Evolutionary conservation across 2,888 invertebrate genomes (phyloP).

Genomic region (Agelastica alni): DNA sequence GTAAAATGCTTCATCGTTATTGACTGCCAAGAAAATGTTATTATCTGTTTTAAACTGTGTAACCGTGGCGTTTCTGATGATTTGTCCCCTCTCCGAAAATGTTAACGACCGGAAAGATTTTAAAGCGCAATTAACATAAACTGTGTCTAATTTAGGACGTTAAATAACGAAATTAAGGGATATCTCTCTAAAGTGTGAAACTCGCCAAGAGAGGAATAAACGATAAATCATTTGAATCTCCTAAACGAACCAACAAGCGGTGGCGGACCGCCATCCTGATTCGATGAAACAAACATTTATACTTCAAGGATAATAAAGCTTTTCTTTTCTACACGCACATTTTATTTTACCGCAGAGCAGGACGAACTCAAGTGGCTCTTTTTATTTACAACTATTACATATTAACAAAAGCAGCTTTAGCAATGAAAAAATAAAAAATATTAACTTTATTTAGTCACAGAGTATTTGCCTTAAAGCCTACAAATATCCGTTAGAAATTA

Average conservation of each 20-base stretch:
- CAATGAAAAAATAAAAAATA: too few relatives aligned
- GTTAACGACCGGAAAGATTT: constrained; percentile 17
- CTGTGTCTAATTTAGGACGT: constrained; percentile 23
- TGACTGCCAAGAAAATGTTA: too few relatives aligned
- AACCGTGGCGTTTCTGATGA: not conserved
- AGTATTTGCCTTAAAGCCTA: too few relatives aligned
- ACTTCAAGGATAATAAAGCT: constrained; percentile 21
- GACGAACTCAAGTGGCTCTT: not conserved
- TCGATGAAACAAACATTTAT: constrained; percentile 18
- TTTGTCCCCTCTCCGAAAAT: not conserved
- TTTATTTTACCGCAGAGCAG: constrained; percentile 12
- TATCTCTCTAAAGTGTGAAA: constrained; percentile 20
- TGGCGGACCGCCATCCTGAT: constrained; percentile 4
- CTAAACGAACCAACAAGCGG: constrained; percentile 18
- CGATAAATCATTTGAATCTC: constrained; percentile 24
- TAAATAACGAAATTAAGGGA: constrained; percentile 26
- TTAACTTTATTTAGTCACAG: too few relatives aligned
- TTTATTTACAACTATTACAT: too few relatives aligned
- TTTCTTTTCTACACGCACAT: constrained; percentile 24
- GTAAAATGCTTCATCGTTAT: too few relatives aligned
- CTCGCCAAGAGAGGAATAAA: constrained; percentile 7
- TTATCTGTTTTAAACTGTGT: constrained; percentile 1
- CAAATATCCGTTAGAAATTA: too few relatives aligned
- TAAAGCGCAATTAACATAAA: constrained; percentile 21
- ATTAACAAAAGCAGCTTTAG: too few relatives aligned